Base-by-base conservation (phyloP, 2,113 vertebrate genomes). In the Lucifuga dentata region DNA sequence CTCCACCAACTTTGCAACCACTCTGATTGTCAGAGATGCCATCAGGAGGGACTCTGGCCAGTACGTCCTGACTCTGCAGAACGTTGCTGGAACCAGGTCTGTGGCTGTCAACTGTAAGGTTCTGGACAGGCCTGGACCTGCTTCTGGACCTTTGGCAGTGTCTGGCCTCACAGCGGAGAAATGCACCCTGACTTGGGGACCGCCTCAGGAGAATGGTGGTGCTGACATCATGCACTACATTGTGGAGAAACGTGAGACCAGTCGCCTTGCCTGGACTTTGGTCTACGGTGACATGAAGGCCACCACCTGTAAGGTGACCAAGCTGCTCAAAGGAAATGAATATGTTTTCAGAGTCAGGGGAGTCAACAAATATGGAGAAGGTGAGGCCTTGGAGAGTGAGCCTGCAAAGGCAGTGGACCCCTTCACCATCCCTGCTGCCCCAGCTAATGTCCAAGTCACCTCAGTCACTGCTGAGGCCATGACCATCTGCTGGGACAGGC, bases 171-270 rank as follows among this genome's bases (percentile, higher is more conserved):
- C 95, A 65, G 92, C 96, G 85, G 96, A 99, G 80, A 99, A 99
- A 85, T 98, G 97, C 63, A 94, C 95, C 45, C 70, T 99, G 29
- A 92, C 93, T 11, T 99, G 98, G 98, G 97, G 95, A 86, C 93
- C 93, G 0, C 97, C 98, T 63, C 95, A 97, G 86, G 97, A 99
- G 93, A 96, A 98, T 8, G 98, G 98, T 0, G 98, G 98, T 24
- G 98, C 97, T 73, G 95, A 96, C 85, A 94, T 99, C 24, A 94
- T 97, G 85, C 93, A 99, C 76, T 99, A 98, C 73, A 91, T 97
- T 81, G 95, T 99, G 69, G 97, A 99, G 88, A 99, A 98, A 80
- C 95, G 97, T 55, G 98, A 99, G 90, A 99, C 98, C 63, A 98
- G 96, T 80, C 95, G 91, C 60, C 94, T 99, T 65, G 95, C 97